Evolutionary conservation across 2,888 invertebrate genomes (phyloP).

Genomic region (Drosophila anomalata): DNA sequence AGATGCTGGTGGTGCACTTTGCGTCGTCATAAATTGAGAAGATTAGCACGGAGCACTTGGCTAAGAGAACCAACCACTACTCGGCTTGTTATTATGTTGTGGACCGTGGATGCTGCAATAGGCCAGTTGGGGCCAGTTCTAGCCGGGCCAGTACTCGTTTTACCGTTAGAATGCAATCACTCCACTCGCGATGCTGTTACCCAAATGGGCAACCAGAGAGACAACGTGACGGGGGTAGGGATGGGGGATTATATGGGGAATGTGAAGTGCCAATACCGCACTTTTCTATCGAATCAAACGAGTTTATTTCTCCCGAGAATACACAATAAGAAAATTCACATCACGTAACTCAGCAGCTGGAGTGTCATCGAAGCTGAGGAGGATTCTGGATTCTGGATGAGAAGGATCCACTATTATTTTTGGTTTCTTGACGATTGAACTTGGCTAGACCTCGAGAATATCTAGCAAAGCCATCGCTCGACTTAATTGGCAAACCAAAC

Average conservation of each 20-base stretch:
- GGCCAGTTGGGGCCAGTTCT: slow-evolving; percentile 67
- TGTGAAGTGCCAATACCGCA: slow-evolving; percentile 37
- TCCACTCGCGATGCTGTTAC: slow-evolving; percentile 69
- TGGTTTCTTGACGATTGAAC: slow-evolving; percentile 49
- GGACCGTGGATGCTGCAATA: slow-evolving; percentile 74
- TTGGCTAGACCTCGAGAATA: slow-evolving; percentile 63
- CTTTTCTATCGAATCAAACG: slow-evolving; percentile 73
- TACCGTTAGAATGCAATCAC: slow-evolving; percentile 83
- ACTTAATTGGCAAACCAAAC: slow-evolving; percentile 31
- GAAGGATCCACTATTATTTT: background rate
- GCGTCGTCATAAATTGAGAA: slow-evolving; percentile 75
- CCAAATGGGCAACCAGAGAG: slow-evolving; percentile 9
- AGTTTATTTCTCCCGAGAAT: slow-evolving; percentile 64
- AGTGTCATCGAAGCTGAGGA: slow-evolving; percentile 44
- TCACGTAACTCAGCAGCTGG: slow-evolving; percentile 57
- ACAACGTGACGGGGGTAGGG: background rate
- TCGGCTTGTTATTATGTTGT: slow-evolving; percentile 39
- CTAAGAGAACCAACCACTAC: slow-evolving; percentile 54
- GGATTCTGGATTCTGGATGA: slow-evolving; percentile 5
- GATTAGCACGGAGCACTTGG: slow-evolving; percentile 62
- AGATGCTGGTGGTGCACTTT: slow-evolving; percentile 60
- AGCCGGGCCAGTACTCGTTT: slow-evolving; percentile 81
- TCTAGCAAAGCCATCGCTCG: slow-evolving; percentile 63
- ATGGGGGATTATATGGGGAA: background rate
- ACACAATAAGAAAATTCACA: slow-evolving; percentile 56